Evolutionary conservation across 2,113 vertebrate species (phyloP), one percentile per base, ranked within the genome.

Genomic region (Argyrosomus japonicus): DNA sequence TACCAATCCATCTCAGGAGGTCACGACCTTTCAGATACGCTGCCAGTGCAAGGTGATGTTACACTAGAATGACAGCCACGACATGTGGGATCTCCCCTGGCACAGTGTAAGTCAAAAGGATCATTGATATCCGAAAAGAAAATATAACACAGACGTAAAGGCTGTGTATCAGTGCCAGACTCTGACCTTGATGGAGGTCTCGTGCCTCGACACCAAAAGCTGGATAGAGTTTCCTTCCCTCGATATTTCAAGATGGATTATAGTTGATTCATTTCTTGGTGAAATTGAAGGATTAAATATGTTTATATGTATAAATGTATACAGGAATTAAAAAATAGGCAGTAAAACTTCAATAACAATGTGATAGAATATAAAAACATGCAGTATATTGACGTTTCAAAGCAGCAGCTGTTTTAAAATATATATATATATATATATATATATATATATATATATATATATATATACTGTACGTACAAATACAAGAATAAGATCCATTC

Each of bases 1-100:
- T 27, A 48, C 21, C 6, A 81, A 56, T 72, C 54, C 40, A 32
- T 72, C 47, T 54, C 43, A 65, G 29, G 60, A 85, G 91, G 83
- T 79, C 74, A 8, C 6, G 29, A 82, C 72, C 87, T 89, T 89
- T 88, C 79, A 73, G 70, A 82, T 51, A 7, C 2, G 6, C 68
- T 9, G 64, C 65, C 83, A 83, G 79, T 18, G 72, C 79, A 82
- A 65, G 75, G 77, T 58, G 88, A 73, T 23, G 83, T 68, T 82
- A 79, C 78, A 67, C 63, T 23, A 64, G 80, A 81, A 78, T 45
- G 83, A 67, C 21, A 70, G 25, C 47, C 61, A 13, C 10, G 50
- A 47, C 45, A 77, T 61, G 73, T 6, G 10, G 89, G 60, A 45
- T 51, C 63, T 79, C 72, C 75, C 45, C 74, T 72, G 84, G 61